Evolutionary conservation across 1,140 invertebrate genomes (phyloP).

Genomic region (Lethrus apterus): DNA sequence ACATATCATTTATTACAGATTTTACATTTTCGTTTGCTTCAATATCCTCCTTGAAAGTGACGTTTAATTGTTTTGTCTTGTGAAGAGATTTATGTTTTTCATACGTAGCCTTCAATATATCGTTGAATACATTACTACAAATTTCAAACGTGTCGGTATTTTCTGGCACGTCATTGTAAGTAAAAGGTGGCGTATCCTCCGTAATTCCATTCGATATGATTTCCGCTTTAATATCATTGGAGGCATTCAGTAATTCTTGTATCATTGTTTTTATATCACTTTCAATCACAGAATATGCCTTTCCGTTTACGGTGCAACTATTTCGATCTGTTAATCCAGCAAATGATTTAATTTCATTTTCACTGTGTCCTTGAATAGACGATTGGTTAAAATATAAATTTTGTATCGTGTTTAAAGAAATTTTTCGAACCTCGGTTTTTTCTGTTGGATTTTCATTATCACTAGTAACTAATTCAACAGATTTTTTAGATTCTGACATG

Average conservation of each 20-base stretch:
- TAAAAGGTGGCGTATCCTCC: background rate
- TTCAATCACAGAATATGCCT: slow-evolving; percentile 2
- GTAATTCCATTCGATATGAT: background rate
- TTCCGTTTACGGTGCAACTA: too few relatives aligned
- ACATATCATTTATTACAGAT: background rate
- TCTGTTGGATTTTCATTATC: too few relatives aligned
- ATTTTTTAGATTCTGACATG: too few relatives aligned
- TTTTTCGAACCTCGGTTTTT: too few relatives aligned
- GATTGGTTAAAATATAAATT: too few relatives aligned
- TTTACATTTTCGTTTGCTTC: background rate
- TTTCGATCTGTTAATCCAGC: too few relatives aligned
- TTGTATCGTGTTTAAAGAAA: too few relatives aligned
- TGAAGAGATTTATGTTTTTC: background rate
- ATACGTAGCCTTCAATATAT: background rate
- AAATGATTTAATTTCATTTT: too few relatives aligned
- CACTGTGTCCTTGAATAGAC: too few relatives aligned
- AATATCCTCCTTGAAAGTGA: background rate
- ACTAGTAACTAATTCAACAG: too few relatives aligned
- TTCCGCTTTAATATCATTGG: slow-evolving; percentile 5
- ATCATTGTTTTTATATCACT: slow-evolving; percentile 10
- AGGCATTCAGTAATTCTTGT: background rate
- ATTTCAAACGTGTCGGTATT: background rate
- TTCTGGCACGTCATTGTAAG: background rate
- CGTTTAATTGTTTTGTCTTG: slow-evolving; percentile 4
- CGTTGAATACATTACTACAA: slow-evolving; percentile 4